Base-by-base conservation (phyloP, 2,113 vertebrate species). In the Anolis carolinensis region DNA sequence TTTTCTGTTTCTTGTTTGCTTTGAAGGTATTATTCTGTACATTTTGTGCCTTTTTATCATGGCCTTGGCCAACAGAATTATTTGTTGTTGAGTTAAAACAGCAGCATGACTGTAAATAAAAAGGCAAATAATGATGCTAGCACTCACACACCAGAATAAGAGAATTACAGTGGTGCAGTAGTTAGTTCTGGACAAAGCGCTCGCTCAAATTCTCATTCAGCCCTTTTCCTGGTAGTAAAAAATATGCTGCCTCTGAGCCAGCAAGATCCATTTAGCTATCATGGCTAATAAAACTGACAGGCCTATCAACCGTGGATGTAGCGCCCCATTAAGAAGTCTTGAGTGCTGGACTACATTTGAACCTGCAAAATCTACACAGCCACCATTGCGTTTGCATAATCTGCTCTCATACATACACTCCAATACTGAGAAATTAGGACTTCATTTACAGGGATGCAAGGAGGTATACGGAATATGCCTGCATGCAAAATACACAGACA, bases 51-150 rank as follows among this genome's bases (percentile, higher is more conserved):
- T n/a, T n/a, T n/a, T n/a, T n/a, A n/a, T n/a, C n/a, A n/a, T n/a
- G n/a, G n/a, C n/a, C n/a, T n/a, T n/a, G n/a, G n/a, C n/a, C n/a
- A n/a, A n/a, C n/a, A n/a, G n/a, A n/a, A n/a, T n/a, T n/a, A n/a
- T n/a, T n/a, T n/a, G n/a, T n/a, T n/a, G n/a, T n/a, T n/a, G n/a
- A n/a, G n/a, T n/a, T n/a, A n/a, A n/a, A 16, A 16, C 39, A 81
- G 70, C 48, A 36, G 44, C 5, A 4, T 0, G 0, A 72, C 74
- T 79, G 65, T 25, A 65, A 78, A 16, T 62, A 1, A 52, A 3
- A 62, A n/a, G 0, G 0, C 27, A 67, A 73, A 55, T 71, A 36
- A 8, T 44, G 39, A 44, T 44, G 39, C 39, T 44, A 44, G 5
- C 39, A 44, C 39, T 44, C 39, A 44, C 39, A 44, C 39, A 44